These are phyloP conservation scores for Boulengeromyrus knoepffleri DNA, from an alignment of 2,113 vertebrate species.

Conservation along the genomic window DNA sequence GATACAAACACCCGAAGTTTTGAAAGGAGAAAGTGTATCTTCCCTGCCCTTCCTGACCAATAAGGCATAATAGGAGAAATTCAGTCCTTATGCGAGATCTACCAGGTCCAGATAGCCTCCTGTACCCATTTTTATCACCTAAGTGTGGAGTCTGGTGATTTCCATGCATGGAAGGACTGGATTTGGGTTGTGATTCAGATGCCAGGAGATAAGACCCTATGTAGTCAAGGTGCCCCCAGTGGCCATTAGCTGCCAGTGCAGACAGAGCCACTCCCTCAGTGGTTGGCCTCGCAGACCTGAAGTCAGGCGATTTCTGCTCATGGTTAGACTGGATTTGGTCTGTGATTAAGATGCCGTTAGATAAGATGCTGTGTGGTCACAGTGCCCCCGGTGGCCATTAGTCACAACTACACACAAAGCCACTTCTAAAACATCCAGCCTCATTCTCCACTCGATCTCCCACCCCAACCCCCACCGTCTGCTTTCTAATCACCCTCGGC, in stretches of 20 bases:
- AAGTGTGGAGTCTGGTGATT: conserved; percentile 33
- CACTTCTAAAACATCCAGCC: neutral
- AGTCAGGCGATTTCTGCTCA: conserved; percentile 39
- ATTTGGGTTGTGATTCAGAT: conserved; percentile 40
- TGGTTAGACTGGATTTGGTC: conserved; percentile 34
- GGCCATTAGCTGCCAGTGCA: neutral
- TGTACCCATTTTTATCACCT: neutral
- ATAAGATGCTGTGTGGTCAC: conserved; percentile 29
- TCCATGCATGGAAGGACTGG: conserved; percentile 32
- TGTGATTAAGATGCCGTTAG: conserved; percentile 37
- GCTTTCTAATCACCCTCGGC: neutral
- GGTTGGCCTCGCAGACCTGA: neutral
- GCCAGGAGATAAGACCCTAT: conserved; percentile 27
- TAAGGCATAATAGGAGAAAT: neutral
- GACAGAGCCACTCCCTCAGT: neutral
- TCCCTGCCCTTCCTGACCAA: neutral
- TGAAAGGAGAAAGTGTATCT: neutral
- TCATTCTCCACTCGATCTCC: conserved; percentile 17
- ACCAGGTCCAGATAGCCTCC: neutral
- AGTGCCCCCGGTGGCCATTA: neutral
- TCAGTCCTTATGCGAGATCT: neutral
- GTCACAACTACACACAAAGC: neutral
- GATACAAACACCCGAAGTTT: neutral
- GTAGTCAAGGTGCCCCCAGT: conserved; percentile 21
- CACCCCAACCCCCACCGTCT: conserved; percentile 3